A percentile compares a stretch with the other conserved stretches of the same genome.
phyloP scores from a whole-genome alignment of 2,888 invertebrate species.

The Erpobdella octoculata region DNA sequence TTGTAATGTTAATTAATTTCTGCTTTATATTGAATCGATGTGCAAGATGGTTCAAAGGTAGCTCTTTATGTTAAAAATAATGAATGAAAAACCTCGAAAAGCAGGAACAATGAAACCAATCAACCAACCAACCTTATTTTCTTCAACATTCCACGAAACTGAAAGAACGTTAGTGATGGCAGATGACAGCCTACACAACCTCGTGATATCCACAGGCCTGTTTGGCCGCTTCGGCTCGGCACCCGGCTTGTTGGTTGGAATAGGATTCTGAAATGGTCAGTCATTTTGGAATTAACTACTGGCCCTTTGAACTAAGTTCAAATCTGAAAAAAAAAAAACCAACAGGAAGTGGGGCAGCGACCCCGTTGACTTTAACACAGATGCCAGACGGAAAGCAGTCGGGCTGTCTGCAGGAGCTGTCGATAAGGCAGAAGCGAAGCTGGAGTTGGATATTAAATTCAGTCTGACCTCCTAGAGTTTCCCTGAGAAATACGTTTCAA shows the following conservation, averaged over 20 bases:
- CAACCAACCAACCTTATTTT: slow-evolving; percentile 31
- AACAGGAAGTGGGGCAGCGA: slow-evolving; percentile 80
- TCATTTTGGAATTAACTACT: not conserved
- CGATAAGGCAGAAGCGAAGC: slow-evolving; percentile 80
- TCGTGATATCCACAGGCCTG: slow-evolving; percentile 21
- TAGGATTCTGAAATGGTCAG: slow-evolving; percentile 66
- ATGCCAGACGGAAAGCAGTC: slow-evolving; percentile 88
- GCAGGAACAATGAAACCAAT: not conserved
- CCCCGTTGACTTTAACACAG: slow-evolving; percentile 82
- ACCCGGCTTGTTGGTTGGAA: slow-evolving; percentile 92
- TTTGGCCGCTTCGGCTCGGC: slow-evolving; percentile 46
- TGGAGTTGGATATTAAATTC: slow-evolving; percentile 72
- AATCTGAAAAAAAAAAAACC: slow-evolving; percentile 51
- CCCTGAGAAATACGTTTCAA: not conserved
- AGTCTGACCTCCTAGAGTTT: slow-evolving; percentile 43
- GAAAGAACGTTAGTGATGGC: not conserved
- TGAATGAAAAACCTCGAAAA: not conserved
- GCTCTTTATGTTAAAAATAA: not conserved
- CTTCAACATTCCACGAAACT: slow-evolving; percentile 12
- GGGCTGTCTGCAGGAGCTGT: slow-evolving; percentile 79
- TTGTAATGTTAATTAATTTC: too few relatives aligned
- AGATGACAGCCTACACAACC: slow-evolving; percentile 14
- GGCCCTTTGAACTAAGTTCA: not conserved
- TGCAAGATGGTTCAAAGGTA: not conserved
- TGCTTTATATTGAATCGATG: not conserved